phyloP scores from a whole-genome alignment of 2,888 invertebrate genomes.

The Euclidia mi region DNA sequence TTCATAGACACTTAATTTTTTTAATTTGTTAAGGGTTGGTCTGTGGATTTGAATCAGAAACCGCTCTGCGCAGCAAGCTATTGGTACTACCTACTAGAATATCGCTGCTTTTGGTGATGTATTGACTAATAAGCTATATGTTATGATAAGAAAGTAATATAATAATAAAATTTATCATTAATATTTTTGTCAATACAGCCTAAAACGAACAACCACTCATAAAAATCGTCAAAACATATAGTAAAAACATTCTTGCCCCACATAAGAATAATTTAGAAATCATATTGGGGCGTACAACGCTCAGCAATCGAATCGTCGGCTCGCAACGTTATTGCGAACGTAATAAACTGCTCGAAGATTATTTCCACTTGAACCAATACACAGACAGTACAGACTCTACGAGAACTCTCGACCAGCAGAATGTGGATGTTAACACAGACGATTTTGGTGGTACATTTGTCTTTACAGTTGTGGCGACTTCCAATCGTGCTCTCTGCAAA shows the following conservation, averaged over 20 bases:
- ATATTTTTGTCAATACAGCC: too few species aligned
- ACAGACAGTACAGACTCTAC: conserved; percentile 51
- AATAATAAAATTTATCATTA: too few species aligned
- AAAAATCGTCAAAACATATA: conserved; percentile 8
- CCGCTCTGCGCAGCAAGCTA: too few species aligned
- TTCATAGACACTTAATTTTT: too few species aligned
- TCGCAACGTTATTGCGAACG: conserved; percentile 75
- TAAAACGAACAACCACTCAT: too few species aligned
- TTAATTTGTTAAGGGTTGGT: too few species aligned
- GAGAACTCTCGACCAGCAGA: conserved; percentile 37
- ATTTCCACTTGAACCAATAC: conserved; percentile 76
- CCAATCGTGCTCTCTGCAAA: conserved; percentile 21
- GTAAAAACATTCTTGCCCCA: conserved; percentile 27
- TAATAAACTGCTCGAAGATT: conserved; percentile 78
- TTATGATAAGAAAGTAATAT: too few species aligned
- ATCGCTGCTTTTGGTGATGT: too few species aligned
- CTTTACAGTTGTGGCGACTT: conserved; percentile 12
- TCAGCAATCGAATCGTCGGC: conserved; percentile 61
- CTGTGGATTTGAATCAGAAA: too few species aligned
- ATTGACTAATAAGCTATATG: too few species aligned
- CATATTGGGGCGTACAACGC: conserved; percentile 65
- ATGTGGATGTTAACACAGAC: conserved; percentile 45
- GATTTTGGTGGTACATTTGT: conserved; percentile 19
- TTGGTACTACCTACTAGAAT: too few species aligned
- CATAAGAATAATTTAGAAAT: conserved; percentile 71